Conservation (phyloP, 2,113 vertebrate genomes). For the Dasyornis broadbenti region DNA sequence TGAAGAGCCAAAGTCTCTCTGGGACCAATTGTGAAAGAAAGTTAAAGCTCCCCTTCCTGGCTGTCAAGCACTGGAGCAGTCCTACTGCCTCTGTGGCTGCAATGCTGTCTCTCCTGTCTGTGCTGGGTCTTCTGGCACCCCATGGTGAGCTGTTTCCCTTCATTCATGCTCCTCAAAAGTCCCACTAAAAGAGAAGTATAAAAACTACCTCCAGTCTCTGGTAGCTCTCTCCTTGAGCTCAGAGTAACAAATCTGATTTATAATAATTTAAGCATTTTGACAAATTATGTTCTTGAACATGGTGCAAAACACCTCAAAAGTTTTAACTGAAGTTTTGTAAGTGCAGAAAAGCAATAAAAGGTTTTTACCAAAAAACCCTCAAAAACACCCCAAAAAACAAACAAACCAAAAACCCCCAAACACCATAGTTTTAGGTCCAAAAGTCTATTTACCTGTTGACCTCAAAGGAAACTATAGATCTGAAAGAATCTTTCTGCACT, state of each 20-base stretch:
- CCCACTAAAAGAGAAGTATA: neutral
- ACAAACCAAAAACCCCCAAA: neutral
- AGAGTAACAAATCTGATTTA: neutral
- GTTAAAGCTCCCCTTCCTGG: neutral
- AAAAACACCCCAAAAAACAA: neutral
- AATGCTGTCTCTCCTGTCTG: neutral
- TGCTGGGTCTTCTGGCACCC: neutral
- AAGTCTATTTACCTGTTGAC: neutral
- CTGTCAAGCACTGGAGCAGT: neutral
- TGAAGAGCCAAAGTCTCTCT: slow-evolving; percentile 17
- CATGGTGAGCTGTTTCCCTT: neutral
- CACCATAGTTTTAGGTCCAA: neutral
- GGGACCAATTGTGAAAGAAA: neutral
- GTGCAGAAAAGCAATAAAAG: neutral
- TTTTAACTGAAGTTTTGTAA: neutral
- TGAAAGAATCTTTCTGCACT: neutral
- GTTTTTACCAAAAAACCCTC: neutral
- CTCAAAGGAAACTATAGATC: neutral
- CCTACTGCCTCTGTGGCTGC: neutral
- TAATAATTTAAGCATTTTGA: neutral
- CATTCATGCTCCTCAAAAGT: neutral
- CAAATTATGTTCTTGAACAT: neutral
- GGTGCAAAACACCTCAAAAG: neutral
- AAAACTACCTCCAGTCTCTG: neutral
- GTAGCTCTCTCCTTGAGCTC: neutral